These are phyloP conservation scores for Rhinella marina DNA, from an alignment of 2,797 vertebrate species.

Conservation along the genomic window DNA sequence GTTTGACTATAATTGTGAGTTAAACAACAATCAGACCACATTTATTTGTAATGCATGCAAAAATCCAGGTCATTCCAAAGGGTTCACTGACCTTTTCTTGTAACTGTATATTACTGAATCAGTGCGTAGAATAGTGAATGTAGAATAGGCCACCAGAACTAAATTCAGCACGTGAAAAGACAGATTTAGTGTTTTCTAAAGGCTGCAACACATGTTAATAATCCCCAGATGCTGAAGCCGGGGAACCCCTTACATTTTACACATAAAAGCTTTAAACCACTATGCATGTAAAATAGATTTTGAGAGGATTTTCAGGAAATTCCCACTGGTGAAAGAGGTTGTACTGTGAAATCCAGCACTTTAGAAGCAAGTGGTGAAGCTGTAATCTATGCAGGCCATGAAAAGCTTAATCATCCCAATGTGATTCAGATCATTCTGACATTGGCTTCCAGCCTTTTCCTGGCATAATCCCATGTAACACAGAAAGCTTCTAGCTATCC, in stretches of 20 bases:
- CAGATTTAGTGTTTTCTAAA: constrained; percentile 6
- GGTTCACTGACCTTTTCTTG: not conserved
- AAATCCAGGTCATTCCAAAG: too few relatives aligned
- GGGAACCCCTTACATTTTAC: constrained; percentile 33
- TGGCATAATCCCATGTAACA: constrained; percentile 38
- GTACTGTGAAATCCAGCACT: constrained; percentile 49
- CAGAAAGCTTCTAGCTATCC: not conserved
- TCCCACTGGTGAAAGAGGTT: constrained; percentile 36
- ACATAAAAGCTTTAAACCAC: not conserved
- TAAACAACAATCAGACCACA: too few relatives aligned
- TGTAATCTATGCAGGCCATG: constrained; percentile 39
- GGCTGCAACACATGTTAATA: not conserved
- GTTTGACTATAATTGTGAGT: too few relatives aligned
- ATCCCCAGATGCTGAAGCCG: constrained; percentile 12
- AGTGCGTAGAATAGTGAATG: not conserved
- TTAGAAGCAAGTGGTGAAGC: constrained; percentile 38
- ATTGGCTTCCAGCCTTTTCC: constrained; percentile 10
- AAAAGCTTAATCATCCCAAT: constrained; percentile 49
- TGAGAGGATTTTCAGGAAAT: constrained; percentile 36
- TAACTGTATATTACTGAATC: not conserved
- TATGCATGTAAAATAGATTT: constrained; percentile 7
- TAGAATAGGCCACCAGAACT: not conserved
- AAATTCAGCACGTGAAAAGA: not conserved
- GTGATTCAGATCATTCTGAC: constrained; percentile 47
- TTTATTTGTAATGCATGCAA: too few relatives aligned